A percentile compares a stretch with the other conserved stretches of the same genome.
These are phyloP conservation scores for Ailurus styani DNA, from an alignment of 2,113 vertebrate species.

Conservation along the genomic window DNA sequence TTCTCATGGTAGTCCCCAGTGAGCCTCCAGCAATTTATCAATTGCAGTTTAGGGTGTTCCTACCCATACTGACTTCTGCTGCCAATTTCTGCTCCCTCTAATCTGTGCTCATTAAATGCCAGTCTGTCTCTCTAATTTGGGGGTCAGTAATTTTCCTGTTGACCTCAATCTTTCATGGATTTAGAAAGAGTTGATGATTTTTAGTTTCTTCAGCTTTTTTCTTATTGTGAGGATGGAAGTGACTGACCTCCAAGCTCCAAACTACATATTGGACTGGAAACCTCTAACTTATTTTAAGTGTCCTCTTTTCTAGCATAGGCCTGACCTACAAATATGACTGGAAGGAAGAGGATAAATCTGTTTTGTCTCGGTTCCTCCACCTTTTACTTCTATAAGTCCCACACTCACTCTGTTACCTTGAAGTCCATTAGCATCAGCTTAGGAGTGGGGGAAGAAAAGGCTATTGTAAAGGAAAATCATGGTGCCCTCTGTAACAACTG, in stretches of 20 bases:
- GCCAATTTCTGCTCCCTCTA: background rate
- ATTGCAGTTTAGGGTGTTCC: background rate
- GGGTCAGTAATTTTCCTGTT: background rate
- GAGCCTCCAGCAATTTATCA: background rate
- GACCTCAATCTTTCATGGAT: background rate
- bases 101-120: background rate
- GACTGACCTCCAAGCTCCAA: background rate
- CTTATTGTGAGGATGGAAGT: background rate
- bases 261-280: background rate
- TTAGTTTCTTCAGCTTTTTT: background rate
- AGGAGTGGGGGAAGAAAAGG: background rate
- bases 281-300: background rate
- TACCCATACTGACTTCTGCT: background rate
- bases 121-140: background rate
- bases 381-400: background rate
- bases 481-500: background rate
- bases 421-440: background rate
- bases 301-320: background rate
- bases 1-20: background rate
- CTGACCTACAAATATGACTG: background rate
- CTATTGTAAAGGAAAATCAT: background rate
- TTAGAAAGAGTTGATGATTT: background rate
- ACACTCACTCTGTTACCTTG: background rate
- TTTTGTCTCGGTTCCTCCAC: background rate
- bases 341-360: background rate